phyloP scores from a whole-genome alignment of 2,113 vertebrate genomes.

The Myodes glareolus region DNA sequence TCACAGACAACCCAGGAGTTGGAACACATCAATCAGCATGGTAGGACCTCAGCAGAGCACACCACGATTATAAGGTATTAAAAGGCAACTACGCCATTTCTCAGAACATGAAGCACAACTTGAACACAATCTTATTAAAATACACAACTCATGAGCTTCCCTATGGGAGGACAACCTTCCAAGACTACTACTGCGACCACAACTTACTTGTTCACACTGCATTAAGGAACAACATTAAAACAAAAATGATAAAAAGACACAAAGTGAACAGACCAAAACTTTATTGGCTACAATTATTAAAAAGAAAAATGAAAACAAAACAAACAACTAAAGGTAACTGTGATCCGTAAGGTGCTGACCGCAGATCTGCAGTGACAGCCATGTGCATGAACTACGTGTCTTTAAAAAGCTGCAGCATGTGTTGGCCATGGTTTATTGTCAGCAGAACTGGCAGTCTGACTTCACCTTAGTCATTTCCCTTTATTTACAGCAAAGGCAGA shows the following conservation, averaged over 20 bases:
- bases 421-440: slow-evolving; percentile 88
- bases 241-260: slow-evolving; percentile 61
- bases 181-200: neutral
- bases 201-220: neutral
- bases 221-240: neutral
- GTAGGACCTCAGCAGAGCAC: neutral
- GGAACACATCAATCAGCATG: neutral
- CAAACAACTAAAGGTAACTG: slow-evolving; percentile 89
- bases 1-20: neutral
- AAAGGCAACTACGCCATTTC: neutral
- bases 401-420: slow-evolving; percentile 90
- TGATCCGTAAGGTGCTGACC: slow-evolving; percentile 95
- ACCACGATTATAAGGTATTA: neutral
- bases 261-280: slow-evolving; percentile 93
- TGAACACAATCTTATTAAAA: neutral
- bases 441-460: slow-evolving; percentile 84
- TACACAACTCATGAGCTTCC: neutral
- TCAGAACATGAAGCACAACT: neutral
- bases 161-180: neutral
- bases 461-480: slow-evolving; percentile 87
- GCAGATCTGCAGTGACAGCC: slow-evolving; percentile 93
- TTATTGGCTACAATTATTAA: slow-evolving; percentile 98
- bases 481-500: slow-evolving; percentile 89
- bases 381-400: slow-evolving; percentile 91
- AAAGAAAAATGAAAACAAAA: slow-evolving; percentile 73